A percentile compares a stretch with the other conserved stretches of the same genome.
Conservation (phyloP, 2,113 vertebrate genomes). For the Pleuronectes platessa region DNA sequence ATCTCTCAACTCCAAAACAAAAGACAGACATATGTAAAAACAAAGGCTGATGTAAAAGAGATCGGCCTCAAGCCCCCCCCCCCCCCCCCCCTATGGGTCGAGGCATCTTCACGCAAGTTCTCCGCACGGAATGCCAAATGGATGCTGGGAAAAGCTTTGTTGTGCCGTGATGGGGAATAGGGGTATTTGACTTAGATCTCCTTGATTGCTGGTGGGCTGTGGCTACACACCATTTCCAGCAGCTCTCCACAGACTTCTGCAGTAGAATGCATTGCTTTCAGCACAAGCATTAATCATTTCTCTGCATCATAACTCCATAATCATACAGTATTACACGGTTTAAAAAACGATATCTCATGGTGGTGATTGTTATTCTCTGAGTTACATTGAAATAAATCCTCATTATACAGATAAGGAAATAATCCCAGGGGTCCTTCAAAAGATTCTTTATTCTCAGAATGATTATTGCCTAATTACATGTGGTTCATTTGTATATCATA, state of each 20-base stretch:
- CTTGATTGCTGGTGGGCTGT: slow-evolving; percentile 67
- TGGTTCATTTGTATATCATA: neutral
- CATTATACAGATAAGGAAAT: neutral
- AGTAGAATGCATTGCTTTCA: slow-evolving; percentile 47
- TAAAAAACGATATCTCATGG: neutral
- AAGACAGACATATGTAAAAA: slow-evolving; percentile 72
- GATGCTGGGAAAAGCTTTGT: slow-evolving; percentile 81
- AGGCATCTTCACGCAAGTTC: slow-evolving; percentile 63
- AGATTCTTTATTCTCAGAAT: neutral
- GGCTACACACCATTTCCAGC: slow-evolving; percentile 56
- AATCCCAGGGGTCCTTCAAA: neutral
- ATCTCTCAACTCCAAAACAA: slow-evolving; percentile 79
- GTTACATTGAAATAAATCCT: neutral
- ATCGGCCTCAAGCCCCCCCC: slow-evolving; percentile 31
- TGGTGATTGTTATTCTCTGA: neutral
- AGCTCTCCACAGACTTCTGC: slow-evolving; percentile 42
- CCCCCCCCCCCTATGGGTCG: slow-evolving; percentile 51
- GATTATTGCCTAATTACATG: neutral
- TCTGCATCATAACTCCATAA: slow-evolving; percentile 1
- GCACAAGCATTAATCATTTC: slow-evolving; percentile 35
- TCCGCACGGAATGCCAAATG: slow-evolving; percentile 77
- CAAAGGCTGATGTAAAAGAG: slow-evolving; percentile 63
- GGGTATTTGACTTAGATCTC: slow-evolving; percentile 82
- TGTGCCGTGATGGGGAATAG: slow-evolving; percentile 73
- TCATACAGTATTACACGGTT: neutral